phyloP scores from a whole-genome alignment of 37 sponge, comb jelly and placozoan genomes.

The Lycopodina hypogea region DNA sequence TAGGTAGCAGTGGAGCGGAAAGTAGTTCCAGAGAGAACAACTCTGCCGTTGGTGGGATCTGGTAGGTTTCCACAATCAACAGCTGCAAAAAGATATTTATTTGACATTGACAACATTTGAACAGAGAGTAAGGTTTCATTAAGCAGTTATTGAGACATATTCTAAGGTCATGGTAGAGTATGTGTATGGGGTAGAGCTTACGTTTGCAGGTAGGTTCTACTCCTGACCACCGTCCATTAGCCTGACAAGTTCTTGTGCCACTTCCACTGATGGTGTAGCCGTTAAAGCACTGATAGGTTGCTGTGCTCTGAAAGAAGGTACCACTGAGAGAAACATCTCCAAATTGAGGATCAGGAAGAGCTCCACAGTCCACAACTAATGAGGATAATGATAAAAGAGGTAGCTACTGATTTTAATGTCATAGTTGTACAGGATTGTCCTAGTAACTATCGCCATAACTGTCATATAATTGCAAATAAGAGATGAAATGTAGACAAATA shows the following conservation, averaged over 20 bases:
- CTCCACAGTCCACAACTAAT: conserved; percentile 37
- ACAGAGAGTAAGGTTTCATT: no score
- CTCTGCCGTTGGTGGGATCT: conserved; percentile 17
- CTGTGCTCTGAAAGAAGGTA: conserved; percentile 21
- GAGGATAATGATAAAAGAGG: background rate
- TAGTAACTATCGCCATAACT: no score
- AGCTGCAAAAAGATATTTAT: background rate
- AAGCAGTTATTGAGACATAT: no score
- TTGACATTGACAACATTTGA: no score
- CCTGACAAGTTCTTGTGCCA: conserved; percentile 38
- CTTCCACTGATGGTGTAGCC: conserved; percentile 47
- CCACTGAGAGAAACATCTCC: conserved; percentile 29
- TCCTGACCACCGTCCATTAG: conserved; percentile 77
- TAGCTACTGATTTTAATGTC: no score
- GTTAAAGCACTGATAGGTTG: conserved; percentile 36
- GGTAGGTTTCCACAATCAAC: conserved; percentile 19
- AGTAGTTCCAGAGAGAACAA: conserved; percentile 5
- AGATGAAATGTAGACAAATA: no score
- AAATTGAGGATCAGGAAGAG: conserved; percentile 18
- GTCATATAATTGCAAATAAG: background rate
- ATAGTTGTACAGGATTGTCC: no score
- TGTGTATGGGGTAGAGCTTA: no score
- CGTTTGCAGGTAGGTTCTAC: conserved; percentile 42
- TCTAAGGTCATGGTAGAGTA: no score
- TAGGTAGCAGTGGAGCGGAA: conserved; percentile 41